Evolutionary conservation across 1,140 invertebrate genomes (phyloP).

Genomic region (Phenacoccus solenopsis): DNA sequence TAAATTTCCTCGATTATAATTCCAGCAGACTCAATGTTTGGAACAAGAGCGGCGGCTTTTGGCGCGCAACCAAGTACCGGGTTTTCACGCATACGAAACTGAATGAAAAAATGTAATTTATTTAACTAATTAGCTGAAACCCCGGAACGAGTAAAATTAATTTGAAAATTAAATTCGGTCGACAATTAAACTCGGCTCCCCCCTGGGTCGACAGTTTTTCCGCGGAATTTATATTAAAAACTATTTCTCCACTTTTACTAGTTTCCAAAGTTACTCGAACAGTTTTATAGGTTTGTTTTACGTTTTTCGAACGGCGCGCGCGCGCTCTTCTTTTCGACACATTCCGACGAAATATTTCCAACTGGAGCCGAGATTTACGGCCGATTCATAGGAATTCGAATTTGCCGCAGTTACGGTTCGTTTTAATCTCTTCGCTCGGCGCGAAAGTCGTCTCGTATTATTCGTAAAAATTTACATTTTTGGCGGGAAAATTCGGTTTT

Average conservation of each 20-base stretch:
- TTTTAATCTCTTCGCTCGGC: background rate
- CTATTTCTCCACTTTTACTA: background rate
- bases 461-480: background rate
- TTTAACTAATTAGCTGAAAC: background rate
- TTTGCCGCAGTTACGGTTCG: background rate
- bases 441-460: background rate
- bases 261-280: background rate
- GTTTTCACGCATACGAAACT: background rate
- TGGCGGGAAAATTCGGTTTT: background rate
- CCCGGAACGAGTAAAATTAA: background rate
- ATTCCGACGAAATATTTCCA: background rate
- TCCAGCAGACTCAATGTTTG: too few species aligned
- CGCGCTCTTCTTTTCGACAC: background rate
- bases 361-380: background rate
- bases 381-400: background rate
- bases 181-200: background rate
- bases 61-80: background rate
- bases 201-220: too few species aligned
- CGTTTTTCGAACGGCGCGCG: background rate
- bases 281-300: background rate
- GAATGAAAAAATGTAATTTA: background rate
- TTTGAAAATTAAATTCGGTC: background rate
- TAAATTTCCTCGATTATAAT: too few species aligned
- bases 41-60: background rate
- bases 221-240: background rate